Conservation (phyloP, 2,113 vertebrate species). For the Thymallus thymallus region DNA sequence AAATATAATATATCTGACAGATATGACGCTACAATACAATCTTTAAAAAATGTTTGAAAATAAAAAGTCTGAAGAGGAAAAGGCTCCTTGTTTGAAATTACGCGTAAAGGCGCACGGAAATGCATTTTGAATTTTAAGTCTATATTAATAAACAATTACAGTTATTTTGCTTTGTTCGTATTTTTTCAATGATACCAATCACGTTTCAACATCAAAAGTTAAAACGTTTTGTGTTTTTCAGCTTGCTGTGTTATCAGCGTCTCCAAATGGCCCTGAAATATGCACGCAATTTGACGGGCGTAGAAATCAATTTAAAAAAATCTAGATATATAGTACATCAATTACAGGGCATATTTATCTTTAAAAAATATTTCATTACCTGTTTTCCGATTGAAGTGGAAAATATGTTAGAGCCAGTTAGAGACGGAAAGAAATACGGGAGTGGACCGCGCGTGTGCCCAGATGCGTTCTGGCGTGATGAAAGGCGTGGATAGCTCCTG, state of each 20-base stretch:
- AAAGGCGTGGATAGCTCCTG: slow-evolving; percentile 28
- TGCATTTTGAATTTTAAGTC: background rate
- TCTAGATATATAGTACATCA: background rate
- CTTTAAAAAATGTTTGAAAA: no score
- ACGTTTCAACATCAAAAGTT: no score
- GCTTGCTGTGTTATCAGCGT: background rate
- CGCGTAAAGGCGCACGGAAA: slow-evolving; percentile 50
- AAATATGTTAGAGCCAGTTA: background rate
- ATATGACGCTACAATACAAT: no score
- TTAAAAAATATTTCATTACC: slow-evolving; percentile 39
- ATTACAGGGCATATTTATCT: background rate
- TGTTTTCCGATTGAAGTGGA: slow-evolving; percentile 21
- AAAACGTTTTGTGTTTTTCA: background rate
- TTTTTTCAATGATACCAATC: background rate
- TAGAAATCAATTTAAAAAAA: background rate
- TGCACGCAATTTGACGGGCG: background rate
- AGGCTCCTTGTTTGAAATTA: background rate
- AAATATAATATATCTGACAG: no score
- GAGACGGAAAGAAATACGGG: background rate
- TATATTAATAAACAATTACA: background rate
- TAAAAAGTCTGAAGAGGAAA: no score
- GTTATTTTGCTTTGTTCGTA: background rate
- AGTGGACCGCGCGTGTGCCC: slow-evolving; percentile 26
- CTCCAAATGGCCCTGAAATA: slow-evolving; percentile 5
- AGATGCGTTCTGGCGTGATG: background rate